Conservation (phyloP, 2,888 invertebrate species). For the Coenonympha glycerion region DNA sequence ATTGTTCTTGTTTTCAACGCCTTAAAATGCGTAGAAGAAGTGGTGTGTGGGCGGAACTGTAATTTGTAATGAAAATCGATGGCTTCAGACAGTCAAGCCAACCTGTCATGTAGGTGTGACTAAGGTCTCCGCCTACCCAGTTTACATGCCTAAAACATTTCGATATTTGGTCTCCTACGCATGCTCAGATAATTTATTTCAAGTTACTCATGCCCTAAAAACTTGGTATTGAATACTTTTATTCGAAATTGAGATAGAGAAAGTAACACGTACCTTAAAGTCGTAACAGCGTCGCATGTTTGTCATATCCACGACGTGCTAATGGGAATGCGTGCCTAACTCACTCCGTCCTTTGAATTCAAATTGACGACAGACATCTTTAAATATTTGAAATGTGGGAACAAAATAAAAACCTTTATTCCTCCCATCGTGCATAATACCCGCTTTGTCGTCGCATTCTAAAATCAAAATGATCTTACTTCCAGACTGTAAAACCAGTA, state of each 20-base stretch:
- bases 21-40: slow-evolving; percentile 53
- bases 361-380: slow-evolving; percentile 17
- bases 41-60: slow-evolving; percentile 57
- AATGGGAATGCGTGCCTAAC: slow-evolving; percentile 15
- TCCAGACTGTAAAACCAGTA: too few relatives aligned
- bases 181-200: slow-evolving; percentile 43
- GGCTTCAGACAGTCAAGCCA: slow-evolving; percentile 55
- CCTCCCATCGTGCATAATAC: background rate
- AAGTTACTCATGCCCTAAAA: slow-evolving; percentile 4
- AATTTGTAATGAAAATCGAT: slow-evolving; percentile 71
- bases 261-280: slow-evolving; percentile 15
- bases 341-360: slow-evolving; percentile 14
- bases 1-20: slow-evolving; percentile 32
- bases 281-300: slow-evolving; percentile 9
- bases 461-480: too few relatives aligned
- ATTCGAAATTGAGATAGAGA: slow-evolving; percentile 6
- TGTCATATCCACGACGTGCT: slow-evolving; percentile 16
- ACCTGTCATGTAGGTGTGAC: slow-evolving; percentile 64
- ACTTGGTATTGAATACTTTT: background rate
- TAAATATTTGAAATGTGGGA: slow-evolving; percentile 16
- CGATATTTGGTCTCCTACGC: slow-evolving; percentile 48
- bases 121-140: slow-evolving; percentile 49
- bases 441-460: too few relatives aligned
- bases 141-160: slow-evolving; percentile 47
- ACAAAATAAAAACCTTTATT: slow-evolving; percentile 12